Conservation (phyloP, 2,888 invertebrate genomes). For the Teleogryllus oceanicus region DNA sequence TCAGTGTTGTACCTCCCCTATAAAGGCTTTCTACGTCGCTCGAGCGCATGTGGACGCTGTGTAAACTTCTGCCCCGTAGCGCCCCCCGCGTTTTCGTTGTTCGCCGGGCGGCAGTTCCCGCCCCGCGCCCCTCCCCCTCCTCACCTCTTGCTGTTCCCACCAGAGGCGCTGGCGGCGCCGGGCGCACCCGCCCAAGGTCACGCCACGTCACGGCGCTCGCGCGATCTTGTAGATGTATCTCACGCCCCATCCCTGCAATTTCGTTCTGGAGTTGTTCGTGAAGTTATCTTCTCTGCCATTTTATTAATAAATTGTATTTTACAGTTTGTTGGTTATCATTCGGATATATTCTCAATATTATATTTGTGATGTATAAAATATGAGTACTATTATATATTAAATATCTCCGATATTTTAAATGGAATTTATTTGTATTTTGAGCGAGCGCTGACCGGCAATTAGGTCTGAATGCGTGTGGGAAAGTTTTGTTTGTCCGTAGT, state of each 20-base stretch:
- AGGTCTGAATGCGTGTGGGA: neutral
- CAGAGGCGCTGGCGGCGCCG: neutral
- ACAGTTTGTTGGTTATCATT: slow-evolving; percentile 1
- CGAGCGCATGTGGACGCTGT: too few species aligned
- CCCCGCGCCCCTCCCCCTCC: neutral
- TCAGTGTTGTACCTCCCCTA: too few species aligned
- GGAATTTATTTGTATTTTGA: neutral
- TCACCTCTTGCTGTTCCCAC: neutral
- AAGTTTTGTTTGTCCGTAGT: neutral
- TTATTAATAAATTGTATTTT: slow-evolving; percentile 6
- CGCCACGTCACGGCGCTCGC: too few species aligned
- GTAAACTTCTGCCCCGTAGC: neutral
- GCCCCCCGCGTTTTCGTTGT: slow-evolving; percentile 3
- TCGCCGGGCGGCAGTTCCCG: neutral
- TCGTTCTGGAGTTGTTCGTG: neutral
- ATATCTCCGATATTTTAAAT: neutral
- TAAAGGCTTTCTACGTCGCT: too few species aligned
- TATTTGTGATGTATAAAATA: slow-evolving; percentile 10
- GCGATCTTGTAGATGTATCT: neutral
- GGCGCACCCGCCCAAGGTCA: too few species aligned
- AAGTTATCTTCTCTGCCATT: neutral
- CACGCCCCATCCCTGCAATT: neutral
- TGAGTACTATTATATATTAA: slow-evolving; percentile 10
- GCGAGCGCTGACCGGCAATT: neutral
- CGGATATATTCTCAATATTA: neutral